phyloP scores from a whole-genome alignment of 2,888 invertebrate genomes.

The Nomada hirtipes region DNA sequence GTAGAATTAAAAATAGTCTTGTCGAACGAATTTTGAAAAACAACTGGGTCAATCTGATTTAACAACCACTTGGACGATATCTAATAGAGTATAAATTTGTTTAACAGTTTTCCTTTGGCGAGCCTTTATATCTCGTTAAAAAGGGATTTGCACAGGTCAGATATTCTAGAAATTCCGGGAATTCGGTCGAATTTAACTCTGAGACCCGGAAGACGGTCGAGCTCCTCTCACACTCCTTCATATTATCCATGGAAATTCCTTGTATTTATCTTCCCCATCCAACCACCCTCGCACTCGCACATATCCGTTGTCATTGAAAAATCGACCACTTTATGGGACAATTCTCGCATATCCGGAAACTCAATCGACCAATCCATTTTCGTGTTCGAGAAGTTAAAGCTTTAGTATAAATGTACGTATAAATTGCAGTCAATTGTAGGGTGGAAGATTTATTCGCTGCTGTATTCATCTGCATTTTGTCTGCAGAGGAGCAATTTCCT shows the following conservation, averaged over 20 bases:
- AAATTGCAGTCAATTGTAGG: too few relatives aligned
- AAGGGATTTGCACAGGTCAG: conserved; percentile 62
- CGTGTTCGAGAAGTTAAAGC: conserved; percentile 4
- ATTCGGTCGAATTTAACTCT: conserved; percentile 67
- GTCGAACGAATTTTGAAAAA: conserved; percentile 14
- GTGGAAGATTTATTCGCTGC: too few relatives aligned
- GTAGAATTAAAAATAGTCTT: not conserved
- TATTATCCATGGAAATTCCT: conserved; percentile 62
- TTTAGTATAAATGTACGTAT: conserved; percentile 29
- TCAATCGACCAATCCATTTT: conserved; percentile 41
- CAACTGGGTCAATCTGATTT: conserved; percentile 46
- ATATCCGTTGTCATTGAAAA: conserved; percentile 32
- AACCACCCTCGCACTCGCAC: conserved; percentile 46
- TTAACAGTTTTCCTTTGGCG: conserved; percentile 24
- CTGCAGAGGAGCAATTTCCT: too few relatives aligned
- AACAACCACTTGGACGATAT: conserved; percentile 50
- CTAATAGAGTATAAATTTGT: conserved; percentile 61
- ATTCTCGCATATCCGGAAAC: conserved; percentile 45
- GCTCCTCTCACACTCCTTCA: conserved; percentile 38
- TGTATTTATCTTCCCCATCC: conserved; percentile 65
- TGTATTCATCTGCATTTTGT: too few relatives aligned
- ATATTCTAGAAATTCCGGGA: conserved; percentile 60
- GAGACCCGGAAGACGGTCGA: conserved; percentile 33
- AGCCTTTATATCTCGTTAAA: conserved; percentile 66
- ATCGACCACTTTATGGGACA: conserved; percentile 37